phyloP scores from a whole-genome alignment of 1,140 invertebrate genomes.

The Orchesella cincta region DNA sequence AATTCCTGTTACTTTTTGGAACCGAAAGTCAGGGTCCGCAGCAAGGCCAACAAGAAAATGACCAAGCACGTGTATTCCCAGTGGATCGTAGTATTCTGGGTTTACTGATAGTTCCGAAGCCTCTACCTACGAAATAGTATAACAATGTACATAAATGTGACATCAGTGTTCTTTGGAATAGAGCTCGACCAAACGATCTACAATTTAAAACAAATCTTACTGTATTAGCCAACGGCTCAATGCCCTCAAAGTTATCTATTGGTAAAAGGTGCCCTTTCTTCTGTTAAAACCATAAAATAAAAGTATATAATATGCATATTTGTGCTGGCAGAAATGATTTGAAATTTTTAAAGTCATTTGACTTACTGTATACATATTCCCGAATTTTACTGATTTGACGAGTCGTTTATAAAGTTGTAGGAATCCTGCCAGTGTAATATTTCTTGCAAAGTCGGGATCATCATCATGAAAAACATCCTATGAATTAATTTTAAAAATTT shows the following conservation, averaged over 20 bases:
- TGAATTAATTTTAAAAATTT: no score
- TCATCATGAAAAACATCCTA: slow-evolving; percentile 11
- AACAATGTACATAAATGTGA: no score
- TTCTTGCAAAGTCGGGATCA: slow-evolving; percentile 17
- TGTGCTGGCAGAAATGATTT: no score
- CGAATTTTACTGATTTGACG: not conserved
- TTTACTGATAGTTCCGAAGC: not conserved
- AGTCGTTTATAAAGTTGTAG: not conserved
- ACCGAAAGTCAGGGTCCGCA: slow-evolving; percentile 4
- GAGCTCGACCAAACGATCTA: no score
- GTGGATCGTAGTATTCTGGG: not conserved
- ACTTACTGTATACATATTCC: not conserved
- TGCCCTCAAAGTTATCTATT: not conserved
- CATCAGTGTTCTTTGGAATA: no score
- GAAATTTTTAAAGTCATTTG: not conserved
- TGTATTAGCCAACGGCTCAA: slow-evolving; percentile 3
- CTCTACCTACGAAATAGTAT: no score
- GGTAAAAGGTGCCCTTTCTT: not conserved
- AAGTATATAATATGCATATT: no score
- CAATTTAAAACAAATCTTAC: no score
- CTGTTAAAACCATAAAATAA: not conserved
- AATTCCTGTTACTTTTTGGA: not conserved
- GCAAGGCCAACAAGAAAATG: not conserved
- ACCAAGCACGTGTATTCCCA: slow-evolving; percentile 7
- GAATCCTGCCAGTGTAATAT: not conserved